Conservation (phyloP, 2,888 invertebrate species). For the Monoplex corrugatus region DNA sequence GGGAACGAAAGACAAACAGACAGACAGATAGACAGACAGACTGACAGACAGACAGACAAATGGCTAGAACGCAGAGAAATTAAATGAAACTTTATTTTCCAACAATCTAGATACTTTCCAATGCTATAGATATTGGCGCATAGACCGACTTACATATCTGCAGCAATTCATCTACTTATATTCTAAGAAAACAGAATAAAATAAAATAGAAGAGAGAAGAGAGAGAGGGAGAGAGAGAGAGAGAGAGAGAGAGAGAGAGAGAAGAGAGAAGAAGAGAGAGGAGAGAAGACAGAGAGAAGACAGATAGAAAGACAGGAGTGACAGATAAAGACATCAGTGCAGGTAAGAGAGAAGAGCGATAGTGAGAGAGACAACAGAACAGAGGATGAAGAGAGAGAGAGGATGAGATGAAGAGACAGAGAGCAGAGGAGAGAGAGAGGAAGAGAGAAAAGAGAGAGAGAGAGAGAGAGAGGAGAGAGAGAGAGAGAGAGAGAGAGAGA, state of each 20-base stretch:
- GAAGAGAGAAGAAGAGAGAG: background rate
- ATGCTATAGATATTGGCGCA: too few species aligned
- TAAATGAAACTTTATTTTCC: too few species aligned
- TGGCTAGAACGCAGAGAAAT: background rate
- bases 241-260: background rate
- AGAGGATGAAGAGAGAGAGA: background rate
- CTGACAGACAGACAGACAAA: background rate
- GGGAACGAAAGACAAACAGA: background rate
- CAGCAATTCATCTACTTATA: too few species aligned
- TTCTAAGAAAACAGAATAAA: background rate
- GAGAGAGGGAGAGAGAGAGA: conserved; percentile 17
- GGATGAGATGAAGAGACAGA: background rate
- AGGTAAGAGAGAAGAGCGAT: background rate
- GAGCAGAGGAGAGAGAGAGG: background rate
- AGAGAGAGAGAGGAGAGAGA: background rate
- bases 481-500: too few species aligned
- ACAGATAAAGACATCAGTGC: too few species aligned
- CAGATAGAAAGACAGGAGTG: background rate
- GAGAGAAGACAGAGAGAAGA: background rate
- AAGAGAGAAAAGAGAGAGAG: background rate
- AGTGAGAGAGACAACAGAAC: background rate
- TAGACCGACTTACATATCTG: too few species aligned
- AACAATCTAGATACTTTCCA: too few species aligned
- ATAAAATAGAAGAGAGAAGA: background rate
- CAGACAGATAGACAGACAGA: background rate